Evolutionary conservation across 1,140 invertebrate genomes (phyloP).

Genomic region (Choristoneura fumiferana): DNA sequence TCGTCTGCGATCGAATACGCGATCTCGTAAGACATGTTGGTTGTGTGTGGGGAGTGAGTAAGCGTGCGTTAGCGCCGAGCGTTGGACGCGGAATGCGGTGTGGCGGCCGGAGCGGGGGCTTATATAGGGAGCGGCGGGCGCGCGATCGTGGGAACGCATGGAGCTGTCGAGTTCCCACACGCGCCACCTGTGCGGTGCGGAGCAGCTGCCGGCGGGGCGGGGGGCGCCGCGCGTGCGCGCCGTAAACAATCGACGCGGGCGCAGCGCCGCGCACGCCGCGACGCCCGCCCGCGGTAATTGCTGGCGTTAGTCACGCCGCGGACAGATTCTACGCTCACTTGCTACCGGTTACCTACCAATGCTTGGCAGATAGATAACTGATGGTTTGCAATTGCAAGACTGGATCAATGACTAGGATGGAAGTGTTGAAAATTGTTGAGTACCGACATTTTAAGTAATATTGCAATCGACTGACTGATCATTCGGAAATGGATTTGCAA

Average conservation of each 20-base stretch:
- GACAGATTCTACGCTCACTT: slow-evolving; percentile 25
- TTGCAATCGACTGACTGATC: no score
- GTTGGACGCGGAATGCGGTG: slow-evolving; percentile 78
- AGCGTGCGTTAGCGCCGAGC: slow-evolving; percentile 68
- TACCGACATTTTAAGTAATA: no score
- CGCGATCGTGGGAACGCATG: slow-evolving; percentile 76
- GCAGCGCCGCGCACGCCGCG: slow-evolving; percentile 45
- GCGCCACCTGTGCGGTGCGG: slow-evolving; percentile 77
- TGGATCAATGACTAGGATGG: no score
- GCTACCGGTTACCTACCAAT: slow-evolving; percentile 35
- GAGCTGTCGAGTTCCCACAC: slow-evolving; percentile 79
- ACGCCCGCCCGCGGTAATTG: slow-evolving; percentile 57
- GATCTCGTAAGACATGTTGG: slow-evolving; percentile 75
- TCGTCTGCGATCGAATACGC: slow-evolving; percentile 79
- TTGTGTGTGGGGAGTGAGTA: no score
- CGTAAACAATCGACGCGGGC: slow-evolving; percentile 71
- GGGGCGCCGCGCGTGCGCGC: slow-evolving; percentile 69
- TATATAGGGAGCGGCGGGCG: slow-evolving; percentile 77
- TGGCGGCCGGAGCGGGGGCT: slow-evolving; percentile 64
- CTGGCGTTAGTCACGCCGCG: slow-evolving; percentile 36
- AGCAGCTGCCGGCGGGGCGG: slow-evolving; percentile 69
- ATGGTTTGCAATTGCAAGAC: not conserved
- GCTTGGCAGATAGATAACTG: slow-evolving; percentile 19
- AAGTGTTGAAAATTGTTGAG: no score
- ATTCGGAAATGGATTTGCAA: no score